Percentiles rank a stretch among this genome's conserved stretches.
Evolutionary conservation across 2,888 invertebrate genomes (phyloP).

Genomic region (Hemistola chrysoprasaria): DNA sequence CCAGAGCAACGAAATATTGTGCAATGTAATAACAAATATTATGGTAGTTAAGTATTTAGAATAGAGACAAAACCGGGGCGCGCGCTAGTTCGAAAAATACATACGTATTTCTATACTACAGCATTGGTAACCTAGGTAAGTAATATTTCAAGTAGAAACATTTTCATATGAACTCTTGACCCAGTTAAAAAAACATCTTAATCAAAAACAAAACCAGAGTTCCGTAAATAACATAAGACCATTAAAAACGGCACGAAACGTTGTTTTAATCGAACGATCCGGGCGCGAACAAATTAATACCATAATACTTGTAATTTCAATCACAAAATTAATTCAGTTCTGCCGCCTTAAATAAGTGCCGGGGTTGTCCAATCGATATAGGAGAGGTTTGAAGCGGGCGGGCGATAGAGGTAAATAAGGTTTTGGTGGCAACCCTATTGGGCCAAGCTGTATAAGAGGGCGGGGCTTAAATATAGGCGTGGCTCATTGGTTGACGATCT

Average conservation of each 20-base stretch:
- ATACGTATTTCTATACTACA: no score
- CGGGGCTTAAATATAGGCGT: conserved; percentile 43
- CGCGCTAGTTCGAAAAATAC: no score
- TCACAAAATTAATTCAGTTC: conserved; percentile 78
- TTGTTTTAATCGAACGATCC: conserved; percentile 63
- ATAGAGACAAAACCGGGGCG: no score
- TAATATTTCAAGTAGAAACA: no score
- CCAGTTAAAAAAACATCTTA: not conserved
- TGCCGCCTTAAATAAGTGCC: conserved; percentile 76
- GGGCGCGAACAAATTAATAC: conserved; percentile 62
- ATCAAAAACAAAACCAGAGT: conserved; percentile 19
- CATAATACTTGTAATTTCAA: conserved; percentile 72
- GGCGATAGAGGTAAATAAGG: conserved; percentile 73
- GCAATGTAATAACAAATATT: no score
- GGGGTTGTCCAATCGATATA: conserved; percentile 73
- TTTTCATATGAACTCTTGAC: no score
- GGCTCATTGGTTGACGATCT: conserved; percentile 40
- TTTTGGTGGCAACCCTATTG: conserved; percentile 53
- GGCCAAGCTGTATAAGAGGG: conserved; percentile 38
- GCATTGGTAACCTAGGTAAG: no score
- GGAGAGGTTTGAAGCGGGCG: conserved; percentile 63
- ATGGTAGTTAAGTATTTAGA: no score
- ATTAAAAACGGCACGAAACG: conserved; percentile 37
- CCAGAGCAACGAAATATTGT: no score
- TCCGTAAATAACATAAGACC: conserved; percentile 29